Evolutionary conservation across 2,113 vertebrate species (phyloP), one percentile per base, ranked within the genome.

Genomic region (Ramphastos sulfuratus): DNA sequence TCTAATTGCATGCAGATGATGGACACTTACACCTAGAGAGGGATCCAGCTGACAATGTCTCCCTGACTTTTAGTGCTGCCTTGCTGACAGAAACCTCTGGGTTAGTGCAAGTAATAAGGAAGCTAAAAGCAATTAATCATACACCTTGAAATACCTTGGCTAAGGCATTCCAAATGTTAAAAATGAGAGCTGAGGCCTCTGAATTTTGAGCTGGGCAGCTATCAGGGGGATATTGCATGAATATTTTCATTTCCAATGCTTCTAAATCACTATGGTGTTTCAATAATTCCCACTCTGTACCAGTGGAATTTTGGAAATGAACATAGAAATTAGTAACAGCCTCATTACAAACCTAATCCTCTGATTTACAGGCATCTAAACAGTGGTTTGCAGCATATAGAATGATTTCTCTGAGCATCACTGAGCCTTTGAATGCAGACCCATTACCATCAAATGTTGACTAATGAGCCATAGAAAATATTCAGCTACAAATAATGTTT

Each of bases 1-100:
- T 33, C 39, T 90, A 85, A 92, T 94, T 67, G 59, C 78, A 82
- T 79, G 83, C 64, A 88, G 84, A 96, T 80, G 46, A 66, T 65
- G 72, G 55, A 84, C 54, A 59, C 59, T 82, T 79, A 84, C 28
- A 56, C 63, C 80, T 84, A 85, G 61, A 60, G 66, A 76, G 46
- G 37, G 16, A 59, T 75, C 77, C 35, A 54, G 39, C 55, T 63
- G 15, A 67, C 80, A 85, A 28, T 44, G 17, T 48, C 90, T 60
- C 25, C 52, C 27, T 86, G 63, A 74, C 24, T 90, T 72, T 86
- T 71, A 81, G 17, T 31, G 58, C 60, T 81, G 52, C 90, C 9
- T 94, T 89, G 52, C 20, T 96, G 64, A 63, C 50, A 60, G 12
- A 71, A 71, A 81, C 11, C 52, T 82, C 31, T 56, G 23, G 7